Evolutionary conservation across 2,888 invertebrate genomes (phyloP).

Genomic region (Drosophila kanekoi): DNA sequence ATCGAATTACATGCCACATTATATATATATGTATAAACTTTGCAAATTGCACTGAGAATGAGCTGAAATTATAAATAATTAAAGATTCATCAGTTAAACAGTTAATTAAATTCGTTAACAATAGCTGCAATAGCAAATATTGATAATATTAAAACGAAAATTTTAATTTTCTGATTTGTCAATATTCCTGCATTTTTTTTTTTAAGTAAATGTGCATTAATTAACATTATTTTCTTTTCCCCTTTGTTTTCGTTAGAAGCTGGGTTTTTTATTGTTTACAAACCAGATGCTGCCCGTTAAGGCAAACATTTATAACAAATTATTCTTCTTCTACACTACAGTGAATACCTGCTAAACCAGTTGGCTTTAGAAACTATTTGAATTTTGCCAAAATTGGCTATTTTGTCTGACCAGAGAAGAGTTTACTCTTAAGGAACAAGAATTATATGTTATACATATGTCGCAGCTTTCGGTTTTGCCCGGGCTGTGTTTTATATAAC

Average conservation of each 20-base stretch:
- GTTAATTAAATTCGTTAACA: constrained; percentile 11
- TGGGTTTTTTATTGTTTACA: neutral
- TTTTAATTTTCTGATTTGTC: constrained; percentile 2
- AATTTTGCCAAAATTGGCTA: neutral
- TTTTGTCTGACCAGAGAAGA: neutral
- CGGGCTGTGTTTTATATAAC: too few species aligned
- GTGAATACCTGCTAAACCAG: neutral
- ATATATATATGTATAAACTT: neutral
- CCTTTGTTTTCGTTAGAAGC: constrained; percentile 4
- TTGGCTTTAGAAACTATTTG: neutral
- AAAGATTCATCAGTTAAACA: constrained; percentile 6
- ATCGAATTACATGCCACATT: constrained; percentile 14
- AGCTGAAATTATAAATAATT: neutral
- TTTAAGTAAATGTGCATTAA: neutral
- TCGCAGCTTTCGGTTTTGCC: too few species aligned
- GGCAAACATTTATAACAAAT: neutral
- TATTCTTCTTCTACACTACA: neutral
- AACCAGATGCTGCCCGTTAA: neutral
- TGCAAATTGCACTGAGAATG: constrained; percentile 35
- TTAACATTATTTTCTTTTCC: constrained; percentile 1
- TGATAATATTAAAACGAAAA: neutral
- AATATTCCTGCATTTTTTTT: neutral
- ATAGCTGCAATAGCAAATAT: constrained; percentile 1
- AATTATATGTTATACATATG: too few species aligned
- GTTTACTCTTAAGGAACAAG: too few species aligned